phyloP scores from a whole-genome alignment of 2,113 vertebrate genomes.

The Sceloporus tristichus region DNA sequence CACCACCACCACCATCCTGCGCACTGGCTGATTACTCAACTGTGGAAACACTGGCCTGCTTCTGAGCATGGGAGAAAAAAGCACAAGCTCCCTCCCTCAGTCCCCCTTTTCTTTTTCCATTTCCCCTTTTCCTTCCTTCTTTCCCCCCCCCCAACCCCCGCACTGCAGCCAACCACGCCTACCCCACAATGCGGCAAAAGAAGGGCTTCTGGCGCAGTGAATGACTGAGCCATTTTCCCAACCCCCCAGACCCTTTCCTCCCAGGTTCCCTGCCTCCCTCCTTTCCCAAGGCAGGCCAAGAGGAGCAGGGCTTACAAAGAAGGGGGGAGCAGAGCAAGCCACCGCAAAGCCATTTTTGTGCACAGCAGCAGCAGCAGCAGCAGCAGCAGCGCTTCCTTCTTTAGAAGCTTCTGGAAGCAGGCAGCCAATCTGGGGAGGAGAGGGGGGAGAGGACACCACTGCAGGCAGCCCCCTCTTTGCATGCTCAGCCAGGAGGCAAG shows the following conservation, averaged over 20 bases:
- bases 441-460: not conserved
- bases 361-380: not conserved
- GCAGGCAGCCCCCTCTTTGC: not conserved
- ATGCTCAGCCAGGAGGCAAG: conserved; percentile 7
- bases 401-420: conserved; percentile 68
- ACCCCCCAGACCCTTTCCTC: too few species aligned
- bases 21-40: too few species aligned
- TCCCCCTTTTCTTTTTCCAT: too few species aligned
- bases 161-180: conserved; percentile 53
- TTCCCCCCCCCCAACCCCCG: conserved; percentile 46
- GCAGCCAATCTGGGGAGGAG: conserved; percentile 36
- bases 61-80: too few species aligned
- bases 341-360: not conserved
- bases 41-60: not conserved
- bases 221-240: too few species aligned
- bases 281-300: not conserved
- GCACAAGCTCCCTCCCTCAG: too few species aligned
- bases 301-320: not conserved
- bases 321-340: too few species aligned
- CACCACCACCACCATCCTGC: not conserved
- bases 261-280: not conserved
- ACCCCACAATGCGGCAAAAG: conserved; percentile 63
- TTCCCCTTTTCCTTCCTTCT: conserved; percentile 15
- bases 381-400: not conserved
- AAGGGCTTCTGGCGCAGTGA: too few species aligned